Evolutionary conservation across 2,888 invertebrate species (phyloP).

Genomic region (Subacronicta megacephala): DNA sequence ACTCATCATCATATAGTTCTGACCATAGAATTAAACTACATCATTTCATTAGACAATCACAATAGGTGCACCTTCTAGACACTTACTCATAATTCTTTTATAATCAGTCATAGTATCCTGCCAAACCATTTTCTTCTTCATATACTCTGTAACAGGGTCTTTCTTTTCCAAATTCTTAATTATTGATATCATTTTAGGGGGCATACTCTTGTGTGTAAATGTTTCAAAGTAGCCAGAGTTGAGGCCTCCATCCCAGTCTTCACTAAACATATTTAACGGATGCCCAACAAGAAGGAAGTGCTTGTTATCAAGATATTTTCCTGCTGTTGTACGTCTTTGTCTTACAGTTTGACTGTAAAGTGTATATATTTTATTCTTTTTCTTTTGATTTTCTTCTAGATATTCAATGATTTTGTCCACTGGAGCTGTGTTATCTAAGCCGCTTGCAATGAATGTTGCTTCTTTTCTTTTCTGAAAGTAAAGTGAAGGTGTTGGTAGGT

Average conservation of each 20-base stretch:
- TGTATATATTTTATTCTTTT: slow-evolving; percentile 63
- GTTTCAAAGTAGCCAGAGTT: slow-evolving; percentile 75
- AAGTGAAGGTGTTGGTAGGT: too few species aligned
- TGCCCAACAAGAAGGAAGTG: slow-evolving; percentile 72
- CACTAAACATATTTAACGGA: slow-evolving; percentile 70
- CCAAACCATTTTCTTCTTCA: slow-evolving; percentile 76
- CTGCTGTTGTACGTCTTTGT: slow-evolving; percentile 56
- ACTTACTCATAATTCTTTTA: slow-evolving; percentile 63
- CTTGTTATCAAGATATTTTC: slow-evolving; percentile 27
- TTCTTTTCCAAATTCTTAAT: slow-evolving; percentile 62
- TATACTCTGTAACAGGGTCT: slow-evolving; percentile 75
- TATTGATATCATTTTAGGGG: slow-evolving; percentile 74
- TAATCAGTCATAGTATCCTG: slow-evolving; percentile 41
- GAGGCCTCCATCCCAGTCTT: slow-evolving; percentile 80
- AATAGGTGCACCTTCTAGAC: background rate
- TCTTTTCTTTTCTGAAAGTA: slow-evolving; percentile 54
- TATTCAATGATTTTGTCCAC: slow-evolving; percentile 70
- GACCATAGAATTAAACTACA: too few species aligned
- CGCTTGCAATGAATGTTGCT: slow-evolving; percentile 62
- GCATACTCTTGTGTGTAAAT: slow-evolving; percentile 73
- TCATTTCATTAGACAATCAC: too few species aligned
- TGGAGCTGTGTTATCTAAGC: slow-evolving; percentile 70
- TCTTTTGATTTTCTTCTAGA: slow-evolving; percentile 60
- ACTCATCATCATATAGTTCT: too few species aligned
- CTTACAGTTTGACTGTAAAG: slow-evolving; percentile 67